Percentiles rank a stretch among this genome's conserved stretches.
These are phyloP conservation scores for Phycodurus eques DNA, from an alignment of 2,113 vertebrate genomes.

Conservation along the genomic window DNA sequence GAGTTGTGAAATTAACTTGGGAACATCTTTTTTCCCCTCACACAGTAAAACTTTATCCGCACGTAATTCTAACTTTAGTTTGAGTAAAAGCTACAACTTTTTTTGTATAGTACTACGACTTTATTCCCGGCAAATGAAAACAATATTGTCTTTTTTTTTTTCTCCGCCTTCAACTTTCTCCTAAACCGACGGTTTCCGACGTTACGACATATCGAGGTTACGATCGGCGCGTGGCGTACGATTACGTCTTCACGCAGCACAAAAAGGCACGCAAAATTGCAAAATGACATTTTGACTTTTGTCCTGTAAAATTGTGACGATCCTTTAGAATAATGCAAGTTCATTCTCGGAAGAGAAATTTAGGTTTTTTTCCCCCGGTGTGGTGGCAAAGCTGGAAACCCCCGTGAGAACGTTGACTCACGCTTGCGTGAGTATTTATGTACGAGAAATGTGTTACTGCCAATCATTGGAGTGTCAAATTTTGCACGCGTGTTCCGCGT, in stretches of 20 bases:
- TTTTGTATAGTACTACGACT: too few relatives aligned
- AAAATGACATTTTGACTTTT: too few relatives aligned
- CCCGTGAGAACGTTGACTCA: conserved; percentile 4
- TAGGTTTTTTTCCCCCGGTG: too few relatives aligned
- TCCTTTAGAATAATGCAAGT: too few relatives aligned
- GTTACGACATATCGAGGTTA: not conserved
- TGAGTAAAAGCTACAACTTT: too few relatives aligned
- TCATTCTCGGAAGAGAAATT: too few relatives aligned
- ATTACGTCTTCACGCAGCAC: not conserved
- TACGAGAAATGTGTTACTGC: not conserved
- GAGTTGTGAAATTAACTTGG: not conserved
- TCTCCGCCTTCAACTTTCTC: not conserved
- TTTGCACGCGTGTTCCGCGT: not conserved
- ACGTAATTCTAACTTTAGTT: too few relatives aligned
- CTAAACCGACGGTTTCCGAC: not conserved
- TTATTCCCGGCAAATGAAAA: too few relatives aligned
- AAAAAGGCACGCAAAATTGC: not conserved
- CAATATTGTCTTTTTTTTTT: too few relatives aligned
- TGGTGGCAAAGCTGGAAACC: not conserved
- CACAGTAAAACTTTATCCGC: too few relatives aligned
- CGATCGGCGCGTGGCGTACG: not conserved
- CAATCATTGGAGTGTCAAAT: not conserved
- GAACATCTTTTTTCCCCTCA: too few relatives aligned
- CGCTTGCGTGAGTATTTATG: not conserved
- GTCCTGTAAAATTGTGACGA: too few relatives aligned